Base-by-base conservation (phyloP, 2,888 invertebrate species). In the Spilarctia lutea region DNA sequence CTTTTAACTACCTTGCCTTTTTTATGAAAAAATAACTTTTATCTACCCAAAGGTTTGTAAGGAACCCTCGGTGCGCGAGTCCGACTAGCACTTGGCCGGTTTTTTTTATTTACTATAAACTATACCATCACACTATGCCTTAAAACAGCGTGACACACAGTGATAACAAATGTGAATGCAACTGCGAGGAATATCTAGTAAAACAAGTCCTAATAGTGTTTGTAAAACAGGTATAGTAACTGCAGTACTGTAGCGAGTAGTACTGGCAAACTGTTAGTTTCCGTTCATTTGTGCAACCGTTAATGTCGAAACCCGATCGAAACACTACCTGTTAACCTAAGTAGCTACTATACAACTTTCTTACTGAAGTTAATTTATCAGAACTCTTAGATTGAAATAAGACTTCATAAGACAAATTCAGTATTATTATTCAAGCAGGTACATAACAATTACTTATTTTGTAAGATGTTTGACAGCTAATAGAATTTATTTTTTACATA, bases 201-300 rank as follows among this genome's bases (percentile, higher is more conserved):
- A 39, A 39, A 39, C 11, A 39, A 39, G 39, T 39, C 39, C 11
- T 39, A 39, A 11, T 39, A 39, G 39, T 39, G 13, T 65, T 65
- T 65, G 7, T 33, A 65, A 65, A 35, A 65, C 20, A 7, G 33
- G 8, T 65, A 35, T 33, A 35, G 65, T 8, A n/a, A 35, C 33
- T 39, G 2, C 20, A 20, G 48, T 45, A 45, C 13, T 45, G 42
- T 8, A 48, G 48, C 20, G 48, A 10, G 18, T 18, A 33, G 52
- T 69, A 52, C 20, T n/a, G 16, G 24, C 24, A 35, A 68, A 56
- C 52, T 39, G 56, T 56, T 56, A 52, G 56, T 69, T 56, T 56
- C 69, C 69, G 69, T 69, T 7, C 35, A 52, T 52, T 52, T 68
- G 68, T 68, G 68, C 56, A 69, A 69, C n/a, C 30, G 18, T n/a